phyloP scores from a whole-genome alignment of 53 echinoderm and acorn worm species.

The Patiria pectinifera region DNA sequence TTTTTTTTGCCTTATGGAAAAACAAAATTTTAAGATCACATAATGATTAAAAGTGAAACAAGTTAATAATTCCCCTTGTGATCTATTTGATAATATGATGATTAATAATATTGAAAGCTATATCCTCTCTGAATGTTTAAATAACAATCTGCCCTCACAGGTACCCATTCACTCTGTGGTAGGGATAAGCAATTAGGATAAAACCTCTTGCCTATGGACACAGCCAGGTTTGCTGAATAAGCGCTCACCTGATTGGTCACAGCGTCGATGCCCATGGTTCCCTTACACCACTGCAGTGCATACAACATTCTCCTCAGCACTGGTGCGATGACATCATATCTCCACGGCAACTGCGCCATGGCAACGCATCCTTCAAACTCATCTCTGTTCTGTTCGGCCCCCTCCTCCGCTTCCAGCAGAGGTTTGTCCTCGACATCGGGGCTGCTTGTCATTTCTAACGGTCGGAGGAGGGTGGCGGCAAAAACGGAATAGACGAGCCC shows the following conservation, averaged over 20 bases:
- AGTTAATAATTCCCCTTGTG: too few species aligned
- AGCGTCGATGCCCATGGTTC: slow-evolving; percentile 48
- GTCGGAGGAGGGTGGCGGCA: slow-evolving; percentile 21
- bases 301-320: slow-evolving; percentile 52
- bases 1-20: too few species aligned
- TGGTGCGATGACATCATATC: slow-evolving; percentile 50
- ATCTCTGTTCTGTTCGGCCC: background rate
- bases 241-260: background rate
- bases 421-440: background rate
- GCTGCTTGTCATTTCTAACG: background rate
- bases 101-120: too few species aligned
- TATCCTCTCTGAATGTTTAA: too few species aligned
- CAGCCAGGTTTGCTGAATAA: background rate
- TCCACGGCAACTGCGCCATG: slow-evolving; percentile 33
- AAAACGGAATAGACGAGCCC: slow-evolving; percentile 24
- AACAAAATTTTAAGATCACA: too few species aligned
- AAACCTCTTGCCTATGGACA: background rate
- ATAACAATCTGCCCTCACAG: too few species aligned
- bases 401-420: background rate
- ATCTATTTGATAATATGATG: too few species aligned
- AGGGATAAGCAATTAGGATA: background rate
- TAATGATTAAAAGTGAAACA: too few species aligned
- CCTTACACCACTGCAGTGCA: slow-evolving; percentile 68
- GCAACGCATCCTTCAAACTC: slow-evolving; percentile 20
- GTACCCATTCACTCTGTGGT: too few species aligned